Conservation (phyloP, 2,888 invertebrate species). For the Craniophora ligustri region DNA sequence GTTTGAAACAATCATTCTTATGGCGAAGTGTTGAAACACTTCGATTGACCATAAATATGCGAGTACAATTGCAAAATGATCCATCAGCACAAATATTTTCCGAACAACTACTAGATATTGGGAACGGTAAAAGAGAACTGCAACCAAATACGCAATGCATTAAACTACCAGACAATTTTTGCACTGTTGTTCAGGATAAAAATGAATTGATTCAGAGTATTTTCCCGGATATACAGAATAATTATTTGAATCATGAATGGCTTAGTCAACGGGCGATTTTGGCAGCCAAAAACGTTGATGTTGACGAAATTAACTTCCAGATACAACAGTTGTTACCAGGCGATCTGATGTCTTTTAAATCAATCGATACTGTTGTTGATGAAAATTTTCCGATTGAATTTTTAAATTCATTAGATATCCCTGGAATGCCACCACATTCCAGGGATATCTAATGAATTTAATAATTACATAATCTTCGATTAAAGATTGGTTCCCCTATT, state of each 20-base stretch:
- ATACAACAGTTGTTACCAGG: too few relatives aligned
- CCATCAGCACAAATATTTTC: conserved; percentile 36
- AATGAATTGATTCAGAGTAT: conserved; percentile 17
- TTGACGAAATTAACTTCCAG: too few relatives aligned
- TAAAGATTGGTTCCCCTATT: too few relatives aligned
- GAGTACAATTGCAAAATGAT: conserved; percentile 26
- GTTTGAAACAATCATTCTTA: conserved; percentile 48
- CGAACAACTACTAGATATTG: conserved; percentile 42
- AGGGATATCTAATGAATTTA: too few relatives aligned
- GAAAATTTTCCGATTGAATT: too few relatives aligned
- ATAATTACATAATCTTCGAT: too few relatives aligned
- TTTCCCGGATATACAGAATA: conserved; percentile 35
- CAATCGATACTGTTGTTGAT: too few relatives aligned
- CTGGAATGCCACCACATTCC: too few relatives aligned
- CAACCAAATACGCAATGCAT: conserved; percentile 36
- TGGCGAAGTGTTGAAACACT: conserved; percentile 46
- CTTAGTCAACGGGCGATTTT: too few relatives aligned
- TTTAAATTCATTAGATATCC: too few relatives aligned
- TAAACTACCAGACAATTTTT: conserved; percentile 44
- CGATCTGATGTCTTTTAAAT: too few relatives aligned
- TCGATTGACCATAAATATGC: conserved; percentile 29
- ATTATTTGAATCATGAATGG: conserved; percentile 28
- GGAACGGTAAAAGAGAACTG: conserved; percentile 47
- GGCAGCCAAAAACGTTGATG: too few relatives aligned
- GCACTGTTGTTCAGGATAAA: conserved; percentile 31